These are phyloP conservation scores for Nycteola revayana DNA, from an alignment of 2,888 invertebrate genomes.

Conservation along the genomic window DNA sequence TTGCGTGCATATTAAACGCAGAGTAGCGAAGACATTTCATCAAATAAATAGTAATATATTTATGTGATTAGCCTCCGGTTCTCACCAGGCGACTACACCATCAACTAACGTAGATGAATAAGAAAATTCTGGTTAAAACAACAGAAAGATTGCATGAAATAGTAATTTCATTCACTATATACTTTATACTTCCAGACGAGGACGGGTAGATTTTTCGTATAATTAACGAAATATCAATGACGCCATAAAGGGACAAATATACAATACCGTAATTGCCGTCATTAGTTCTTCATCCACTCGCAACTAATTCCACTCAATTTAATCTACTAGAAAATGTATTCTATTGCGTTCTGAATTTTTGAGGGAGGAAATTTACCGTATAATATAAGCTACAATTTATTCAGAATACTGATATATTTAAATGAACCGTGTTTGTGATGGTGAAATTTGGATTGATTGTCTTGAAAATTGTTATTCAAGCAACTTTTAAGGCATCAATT, in stretches of 20 bases:
- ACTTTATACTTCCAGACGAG: too few species aligned
- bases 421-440: neutral
- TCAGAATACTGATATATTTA: neutral
- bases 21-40: too few species aligned
- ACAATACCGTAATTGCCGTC: slow-evolving; percentile 51
- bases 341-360: slow-evolving; percentile 37
- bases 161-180: too few species aligned
- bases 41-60: too few species aligned
- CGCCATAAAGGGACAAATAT: slow-evolving; percentile 19
- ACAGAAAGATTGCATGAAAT: too few species aligned
- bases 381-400: slow-evolving; percentile 9
- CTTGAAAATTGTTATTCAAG: too few species aligned
- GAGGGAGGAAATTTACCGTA: slow-evolving; percentile 6
- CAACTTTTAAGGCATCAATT: too few species aligned
- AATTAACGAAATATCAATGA: slow-evolving; percentile 12
- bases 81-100: too few species aligned
- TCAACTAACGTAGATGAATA: too few species aligned
- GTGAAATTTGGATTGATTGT: neutral
- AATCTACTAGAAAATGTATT: slow-evolving; percentile 63
- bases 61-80: too few species aligned
- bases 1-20: too few species aligned
- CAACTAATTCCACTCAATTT: slow-evolving; percentile 51
- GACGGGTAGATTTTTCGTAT: slow-evolving; percentile 5
- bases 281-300: slow-evolving; percentile 50
- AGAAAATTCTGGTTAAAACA: too few species aligned